A percentile compares a stretch with the other conserved stretches of the same genome.
Evolutionary conservation across 2,113 vertebrate genomes (phyloP).

Genomic region (Lathamus discolor): DNA sequence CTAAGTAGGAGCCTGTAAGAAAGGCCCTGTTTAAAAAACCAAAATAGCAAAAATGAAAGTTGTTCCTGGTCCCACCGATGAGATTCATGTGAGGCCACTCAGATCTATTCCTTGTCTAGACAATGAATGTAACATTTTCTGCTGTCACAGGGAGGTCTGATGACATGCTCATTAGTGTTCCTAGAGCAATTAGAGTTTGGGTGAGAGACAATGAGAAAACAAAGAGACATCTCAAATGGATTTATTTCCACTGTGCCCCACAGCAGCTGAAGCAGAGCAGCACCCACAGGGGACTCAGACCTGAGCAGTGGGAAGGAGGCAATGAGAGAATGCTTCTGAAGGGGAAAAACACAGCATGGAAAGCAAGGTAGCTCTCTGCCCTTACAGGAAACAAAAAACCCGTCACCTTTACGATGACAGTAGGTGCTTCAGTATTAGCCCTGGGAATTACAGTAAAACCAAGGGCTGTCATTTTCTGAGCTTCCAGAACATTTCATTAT

Average conservation of each 20-base stretch:
- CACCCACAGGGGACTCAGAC: not conserved
- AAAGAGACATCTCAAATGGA: not conserved
- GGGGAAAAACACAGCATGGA: not conserved
- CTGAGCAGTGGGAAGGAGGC: not conserved
- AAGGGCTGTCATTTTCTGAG: not conserved
- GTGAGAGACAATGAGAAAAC: not conserved
- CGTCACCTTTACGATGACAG: not conserved
- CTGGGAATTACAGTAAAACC: not conserved
- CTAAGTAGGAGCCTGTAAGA: not conserved
- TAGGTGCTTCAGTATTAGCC: not conserved
- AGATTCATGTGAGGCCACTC: not conserved
- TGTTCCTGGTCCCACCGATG: not conserved
- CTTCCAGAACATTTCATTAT: not conserved
- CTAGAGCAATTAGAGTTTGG: not conserved
- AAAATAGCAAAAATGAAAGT: not conserved
- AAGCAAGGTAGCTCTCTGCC: not conserved
- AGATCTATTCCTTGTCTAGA: not conserved
- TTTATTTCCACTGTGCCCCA: not conserved
- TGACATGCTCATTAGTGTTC: not conserved
- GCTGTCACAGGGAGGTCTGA: not conserved
- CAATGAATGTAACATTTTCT: not conserved
- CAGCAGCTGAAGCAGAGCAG: not conserved
- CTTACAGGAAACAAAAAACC: not conserved
- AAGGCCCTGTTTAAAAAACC: fast-evolving
- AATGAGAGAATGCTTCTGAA: not conserved